Conservation (phyloP, 2,888 invertebrate genomes). For the Leptinotarsa rubiginosa region DNA sequence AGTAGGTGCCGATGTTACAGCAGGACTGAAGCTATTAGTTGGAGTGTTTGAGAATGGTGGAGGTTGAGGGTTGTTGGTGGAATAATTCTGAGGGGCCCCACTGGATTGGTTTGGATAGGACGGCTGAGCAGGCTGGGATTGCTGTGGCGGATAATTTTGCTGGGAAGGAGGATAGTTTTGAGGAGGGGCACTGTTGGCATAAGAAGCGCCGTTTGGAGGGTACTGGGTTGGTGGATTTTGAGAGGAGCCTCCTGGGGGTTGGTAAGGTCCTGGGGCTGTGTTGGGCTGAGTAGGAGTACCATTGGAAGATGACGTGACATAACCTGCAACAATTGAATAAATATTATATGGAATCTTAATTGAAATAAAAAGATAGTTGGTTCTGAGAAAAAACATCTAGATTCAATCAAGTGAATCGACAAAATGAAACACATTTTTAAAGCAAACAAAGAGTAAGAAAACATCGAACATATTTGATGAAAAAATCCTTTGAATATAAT, state of each 20-base stretch:
- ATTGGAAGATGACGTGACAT: constrained; percentile 62
- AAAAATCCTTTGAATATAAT: no score
- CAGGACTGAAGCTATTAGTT: constrained; percentile 65
- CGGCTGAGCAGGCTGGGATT: constrained; percentile 34
- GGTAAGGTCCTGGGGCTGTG: constrained; percentile 60
- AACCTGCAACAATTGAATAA: constrained; percentile 38
- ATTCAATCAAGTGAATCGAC: no score
- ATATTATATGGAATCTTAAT: no score
- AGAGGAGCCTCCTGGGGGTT: constrained; percentile 61
- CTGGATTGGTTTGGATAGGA: constrained; percentile 36
- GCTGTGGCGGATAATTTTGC: constrained; percentile 68
- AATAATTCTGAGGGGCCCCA: constrained; percentile 63
- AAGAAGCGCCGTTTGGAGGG: constrained; percentile 62
- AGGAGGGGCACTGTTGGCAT: constrained; percentile 57
- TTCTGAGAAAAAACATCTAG: no score
- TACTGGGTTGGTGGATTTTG: constrained; percentile 60
- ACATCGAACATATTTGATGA: no score
- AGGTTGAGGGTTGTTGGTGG: constrained; percentile 68
- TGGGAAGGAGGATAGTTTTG: constrained; percentile 62
- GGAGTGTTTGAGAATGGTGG: constrained; percentile 73
- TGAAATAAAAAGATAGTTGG: no score
- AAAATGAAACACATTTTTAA: no score
- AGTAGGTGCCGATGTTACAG: constrained; percentile 69
- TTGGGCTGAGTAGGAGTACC: constrained; percentile 58
- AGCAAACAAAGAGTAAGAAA: no score